These are phyloP conservation scores for Anthopleura xanthogrammica DNA, from an alignment of 92 coral and sea anemone genomes.

Conservation along the genomic window DNA sequence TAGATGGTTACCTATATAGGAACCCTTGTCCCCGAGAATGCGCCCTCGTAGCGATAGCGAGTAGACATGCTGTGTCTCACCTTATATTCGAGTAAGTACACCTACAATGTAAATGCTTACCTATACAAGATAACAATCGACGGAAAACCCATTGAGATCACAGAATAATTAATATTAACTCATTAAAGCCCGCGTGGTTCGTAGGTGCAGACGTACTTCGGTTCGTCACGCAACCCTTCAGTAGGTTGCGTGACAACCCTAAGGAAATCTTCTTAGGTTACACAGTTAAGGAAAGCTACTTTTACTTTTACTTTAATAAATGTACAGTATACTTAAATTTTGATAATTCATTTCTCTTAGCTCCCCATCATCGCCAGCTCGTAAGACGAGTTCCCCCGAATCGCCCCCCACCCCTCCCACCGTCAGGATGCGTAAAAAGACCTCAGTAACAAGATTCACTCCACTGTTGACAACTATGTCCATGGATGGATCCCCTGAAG, in stretches of 20 bases:
- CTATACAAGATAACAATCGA: too few species aligned
- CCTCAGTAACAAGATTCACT: constrained; percentile 43
- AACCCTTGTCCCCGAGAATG: constrained; percentile 43
- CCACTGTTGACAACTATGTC: constrained; percentile 40
- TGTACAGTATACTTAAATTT: not conserved
- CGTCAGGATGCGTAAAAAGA: constrained; percentile 68
- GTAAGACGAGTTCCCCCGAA: constrained; percentile 31
- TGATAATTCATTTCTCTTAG: constrained; percentile 9
- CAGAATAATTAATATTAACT: not conserved
- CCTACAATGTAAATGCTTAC: too few species aligned
- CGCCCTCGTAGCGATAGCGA: constrained; percentile 72
- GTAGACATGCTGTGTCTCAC: constrained; percentile 30
- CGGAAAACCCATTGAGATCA: not conserved
- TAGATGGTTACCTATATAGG: too few species aligned
- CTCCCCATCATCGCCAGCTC: constrained; percentile 50
- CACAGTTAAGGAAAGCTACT: too few species aligned
- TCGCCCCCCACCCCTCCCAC: constrained; percentile 91
- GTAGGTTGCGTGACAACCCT: too few species aligned
- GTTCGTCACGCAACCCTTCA: too few species aligned
- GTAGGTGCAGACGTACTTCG: too few species aligned
- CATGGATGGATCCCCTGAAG: constrained; percentile 25
- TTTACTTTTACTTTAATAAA: too few species aligned
- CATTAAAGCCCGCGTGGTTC: too few species aligned
- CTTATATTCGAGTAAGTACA: constrained; percentile 30
- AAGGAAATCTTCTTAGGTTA: too few species aligned